Base-by-base conservation (phyloP, 2,797 vertebrate genomes). In the Apogon talboti region DNA sequence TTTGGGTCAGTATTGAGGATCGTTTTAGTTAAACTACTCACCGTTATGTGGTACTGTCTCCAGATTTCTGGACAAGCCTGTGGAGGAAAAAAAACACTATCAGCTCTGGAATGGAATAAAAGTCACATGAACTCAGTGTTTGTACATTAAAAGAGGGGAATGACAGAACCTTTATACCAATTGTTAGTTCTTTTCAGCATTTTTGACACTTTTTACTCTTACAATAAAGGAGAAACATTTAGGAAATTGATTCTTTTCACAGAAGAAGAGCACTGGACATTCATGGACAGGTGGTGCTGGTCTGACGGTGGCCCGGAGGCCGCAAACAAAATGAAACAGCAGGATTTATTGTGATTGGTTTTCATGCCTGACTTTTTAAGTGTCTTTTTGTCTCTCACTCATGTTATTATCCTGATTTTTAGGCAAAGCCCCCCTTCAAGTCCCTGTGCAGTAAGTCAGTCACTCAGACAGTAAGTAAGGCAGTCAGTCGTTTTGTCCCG, bases 21-120 rank as follows among this genome's bases (percentile, higher is more conserved):
- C 6, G 9, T 43, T 63, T 54, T 57, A 49, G 15, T 13, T 50
- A 13, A 9, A 30, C 45, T 88, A 96, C 96, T 98, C 94, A 99
- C 97, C 65, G 97, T 97, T 92, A 96, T 89, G 92, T 98, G 97
- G 91, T 96, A 99, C 93, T 99, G 97, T 91, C 97, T 97, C 97
- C 97, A 99, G 93, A 97, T 95, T 92, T 99, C 95, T 90, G 97
- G 96, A 92, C 97, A 99, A 87, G 91, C 94, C 97, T 99, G 92
- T 85, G 91, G 91, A 92, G 41, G 66, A 71, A 21, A 56, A 46
- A 52, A 51, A 54, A 41, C 9, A 71, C 18, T 38, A 6, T 59
- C 28, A 54, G 42, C n/a, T 63, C 9, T 46, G 24, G 24, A 48
- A 48, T 46, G 7, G 3, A 61, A 41, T 44, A 9, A 61, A 13